Evolutionary conservation across 2,797 vertebrate species (phyloP), one percentile per base, ranked within the genome.

Genomic region (Falco cherrug): DNA sequence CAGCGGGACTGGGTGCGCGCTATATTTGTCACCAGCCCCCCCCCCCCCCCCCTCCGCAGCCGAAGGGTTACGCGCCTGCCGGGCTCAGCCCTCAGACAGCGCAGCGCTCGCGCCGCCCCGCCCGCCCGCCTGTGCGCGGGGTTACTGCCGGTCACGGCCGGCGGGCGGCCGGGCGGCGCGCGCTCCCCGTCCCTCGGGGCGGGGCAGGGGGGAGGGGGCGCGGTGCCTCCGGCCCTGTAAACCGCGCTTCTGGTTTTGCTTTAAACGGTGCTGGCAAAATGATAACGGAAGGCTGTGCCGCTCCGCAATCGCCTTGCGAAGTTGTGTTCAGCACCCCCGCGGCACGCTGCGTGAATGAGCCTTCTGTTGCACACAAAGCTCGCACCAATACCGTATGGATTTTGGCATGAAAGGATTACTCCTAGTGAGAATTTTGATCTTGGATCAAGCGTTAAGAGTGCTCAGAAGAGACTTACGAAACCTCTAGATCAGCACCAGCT

Each of bases 91-190:
- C 35, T 35, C 35, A 35, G 35, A 35, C 35, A 35, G 35, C 35
- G 35, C 35, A 35, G 35, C 35, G 35, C 35, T 35, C 35, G 35
- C 35, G 35, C 35, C 35, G 35, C 35, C 35, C 35, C 35, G 35
- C 35, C 35, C n/a, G n/a, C n/a, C n/a, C 35, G 35, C 35, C 35
- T 41, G 80, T 8, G 73, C 54, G 70, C 59, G 78, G 97, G 98
- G 98, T 98, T 98, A 98, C 97, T 98, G 74, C 16, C 96, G 97
- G 98, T 92, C 98, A 97, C 26, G 13, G 93, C 84, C 11, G 76
- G 35, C 35, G 35, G 35, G 35, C 35, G 35, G 35, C 35, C 35
- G 35, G 35, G 35, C 35, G 41, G 41, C 41, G 41, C 41, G 41
- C 41, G 41, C 11, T 11, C 41, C 13, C 41, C 41, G 41, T 41